Base-by-base conservation (phyloP, 2,888 invertebrate genomes). In the Timema podura region DNA sequence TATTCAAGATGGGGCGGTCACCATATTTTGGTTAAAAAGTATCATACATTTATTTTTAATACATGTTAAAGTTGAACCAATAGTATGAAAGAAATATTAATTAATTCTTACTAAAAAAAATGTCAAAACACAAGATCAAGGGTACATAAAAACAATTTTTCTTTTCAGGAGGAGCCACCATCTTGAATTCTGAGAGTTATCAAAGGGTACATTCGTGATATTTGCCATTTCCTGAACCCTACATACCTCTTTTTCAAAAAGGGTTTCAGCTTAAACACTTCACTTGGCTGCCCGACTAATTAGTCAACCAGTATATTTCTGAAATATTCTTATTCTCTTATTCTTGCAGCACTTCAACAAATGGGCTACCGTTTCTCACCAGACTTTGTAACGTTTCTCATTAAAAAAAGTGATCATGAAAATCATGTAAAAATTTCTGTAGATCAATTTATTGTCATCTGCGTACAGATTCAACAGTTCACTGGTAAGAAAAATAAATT, bases 301-400 rank as follows among this genome's bases (percentile, higher is more conserved):
- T 30, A 30, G 30, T 30, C 30, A 30, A 30, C 30, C 30, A 30
- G 30, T 30, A 30, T 30, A 30, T 30, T 30, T 30, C 30, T 30
- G 30, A 30, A 30, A 30, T 30, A 30, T 30, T 30, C 30, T 30
- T 30, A 30, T 30, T 30, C 30, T 30, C 30, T 30, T 30, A 30
- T 70, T 65, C 57, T 79, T 78, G 70, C 84, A 90, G 95, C 95
- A 5, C 85, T 95, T 67, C 84, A 86, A 48, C 91, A 93, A 83
- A 95, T 96, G 95, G 96, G 96, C 49, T 96, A 93, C 78, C 85
- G 90, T 65, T 90, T 96, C 76, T 85, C 91, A 11, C 90, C 89
- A 0, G 89, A 91, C 48, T 95, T 96, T 78, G 84, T 92, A 11
- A 86, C 85, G 72, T 89, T 90, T 77, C 81, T 95, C 71, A 84